phyloP scores from a whole-genome alignment of 2,113 vertebrate species.

The Burhinus oedicnemus region DNA sequence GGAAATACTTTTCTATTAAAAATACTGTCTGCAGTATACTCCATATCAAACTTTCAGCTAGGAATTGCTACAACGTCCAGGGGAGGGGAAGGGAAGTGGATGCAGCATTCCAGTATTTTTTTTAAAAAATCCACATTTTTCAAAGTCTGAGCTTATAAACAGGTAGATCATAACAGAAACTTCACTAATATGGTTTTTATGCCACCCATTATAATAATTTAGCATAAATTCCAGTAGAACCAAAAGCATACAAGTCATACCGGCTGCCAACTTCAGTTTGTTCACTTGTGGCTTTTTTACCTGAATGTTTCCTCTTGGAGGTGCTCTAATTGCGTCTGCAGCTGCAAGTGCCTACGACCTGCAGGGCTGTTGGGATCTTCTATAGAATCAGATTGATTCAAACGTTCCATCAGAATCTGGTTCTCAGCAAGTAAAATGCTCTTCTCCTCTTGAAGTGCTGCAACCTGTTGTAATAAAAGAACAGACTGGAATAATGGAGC shows the following conservation, averaged over 20 bases:
- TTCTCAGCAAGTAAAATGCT: conserved; percentile 91
- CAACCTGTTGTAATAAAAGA: conserved; percentile 77
- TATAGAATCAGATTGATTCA: conserved; percentile 93
- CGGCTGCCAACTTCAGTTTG: background rate
- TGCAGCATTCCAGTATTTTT: background rate
- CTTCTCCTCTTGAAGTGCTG: conserved; percentile 91
- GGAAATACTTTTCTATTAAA: background rate
- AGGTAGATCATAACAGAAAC: background rate
- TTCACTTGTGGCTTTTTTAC: conserved; percentile 55
- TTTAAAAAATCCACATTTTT: background rate
- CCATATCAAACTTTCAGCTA: background rate
- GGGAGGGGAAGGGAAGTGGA: background rate
- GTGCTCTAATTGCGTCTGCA: conserved; percentile 91
- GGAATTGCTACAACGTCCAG: background rate
- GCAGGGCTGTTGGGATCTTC: conserved; percentile 93
- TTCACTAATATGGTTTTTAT: background rate
- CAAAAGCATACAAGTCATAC: background rate
- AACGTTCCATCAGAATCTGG: conserved; percentile 90
- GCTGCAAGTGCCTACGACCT: conserved; percentile 88
- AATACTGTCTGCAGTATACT: background rate
- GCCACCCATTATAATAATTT: background rate
- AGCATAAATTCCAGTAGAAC: background rate
- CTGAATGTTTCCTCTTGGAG: conserved; percentile 94
- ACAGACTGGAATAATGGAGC: background rate
- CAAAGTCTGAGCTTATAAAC: background rate